Percentiles rank a stretch among this genome's conserved stretches.
phyloP scores from a whole-genome alignment of 2,888 invertebrate genomes.

The Drosophila mercatorum region DNA sequence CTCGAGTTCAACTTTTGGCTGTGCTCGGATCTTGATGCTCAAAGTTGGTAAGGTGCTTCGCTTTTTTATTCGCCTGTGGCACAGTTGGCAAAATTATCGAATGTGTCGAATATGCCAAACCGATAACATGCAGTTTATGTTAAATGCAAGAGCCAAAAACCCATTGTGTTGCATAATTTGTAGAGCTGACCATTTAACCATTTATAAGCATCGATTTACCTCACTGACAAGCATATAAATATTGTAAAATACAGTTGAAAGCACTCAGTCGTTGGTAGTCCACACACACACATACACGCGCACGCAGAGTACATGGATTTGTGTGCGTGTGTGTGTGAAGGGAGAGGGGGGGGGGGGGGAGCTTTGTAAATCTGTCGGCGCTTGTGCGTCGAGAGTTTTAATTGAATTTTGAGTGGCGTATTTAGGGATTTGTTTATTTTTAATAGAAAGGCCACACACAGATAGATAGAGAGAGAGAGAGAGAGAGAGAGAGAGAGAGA shows the following conservation, averaged over 20 bases:
- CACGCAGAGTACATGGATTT: constrained; percentile 24
- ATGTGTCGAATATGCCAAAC: constrained; percentile 45
- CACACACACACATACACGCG: neutral
- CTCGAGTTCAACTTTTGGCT: constrained; percentile 28
- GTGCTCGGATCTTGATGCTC: constrained; percentile 30
- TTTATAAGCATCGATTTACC: constrained; percentile 43
- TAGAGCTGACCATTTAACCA: constrained; percentile 13
- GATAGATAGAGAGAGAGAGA: constrained; percentile 17
- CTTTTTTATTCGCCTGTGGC: constrained; percentile 18
- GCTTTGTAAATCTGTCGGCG: constrained; percentile 67
- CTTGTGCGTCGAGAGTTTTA: constrained; percentile 73
- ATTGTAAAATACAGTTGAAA: constrained; percentile 52
- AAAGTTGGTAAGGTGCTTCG: constrained; percentile 24
- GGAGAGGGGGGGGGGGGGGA: constrained; percentile 13
- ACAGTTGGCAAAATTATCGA: constrained; percentile 25
- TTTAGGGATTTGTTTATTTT: constrained; percentile 79
- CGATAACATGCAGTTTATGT: constrained; percentile 44
- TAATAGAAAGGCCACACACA: constrained; percentile 66
- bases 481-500: constrained; percentile 13
- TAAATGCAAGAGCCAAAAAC: constrained; percentile 47
- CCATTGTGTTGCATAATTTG: constrained; percentile 52
- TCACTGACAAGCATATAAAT: constrained; percentile 42
- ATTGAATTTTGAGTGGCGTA: constrained; percentile 78
- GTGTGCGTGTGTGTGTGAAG: constrained; percentile 32
- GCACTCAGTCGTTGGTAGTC: constrained; percentile 54